phyloP scores from a whole-genome alignment of 2,797 vertebrate genomes.

The Astyanax mexicanus region DNA sequence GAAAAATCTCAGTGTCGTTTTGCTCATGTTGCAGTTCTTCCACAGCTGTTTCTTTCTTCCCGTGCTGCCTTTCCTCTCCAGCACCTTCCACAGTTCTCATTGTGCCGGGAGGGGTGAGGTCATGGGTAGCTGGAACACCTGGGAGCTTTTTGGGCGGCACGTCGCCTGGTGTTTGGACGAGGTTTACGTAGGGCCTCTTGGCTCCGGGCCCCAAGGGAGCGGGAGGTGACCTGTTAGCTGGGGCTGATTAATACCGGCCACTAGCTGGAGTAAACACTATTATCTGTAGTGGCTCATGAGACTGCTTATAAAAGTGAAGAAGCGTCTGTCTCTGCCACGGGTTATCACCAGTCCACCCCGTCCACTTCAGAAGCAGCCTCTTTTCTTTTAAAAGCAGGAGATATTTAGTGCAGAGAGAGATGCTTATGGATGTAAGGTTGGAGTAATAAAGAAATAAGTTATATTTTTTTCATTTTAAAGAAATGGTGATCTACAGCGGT shows the following conservation, averaged over 20 bases:
- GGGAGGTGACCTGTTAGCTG: slow-evolving; percentile 59
- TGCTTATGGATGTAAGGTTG: background rate
- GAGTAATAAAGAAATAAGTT: too few species aligned
- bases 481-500: too few species aligned
- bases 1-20: too few species aligned
- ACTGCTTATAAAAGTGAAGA: slow-evolving; percentile 47
- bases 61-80: slow-evolving; percentile 61
- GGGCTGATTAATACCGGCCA: slow-evolving; percentile 61
- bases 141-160: slow-evolving; percentile 67
- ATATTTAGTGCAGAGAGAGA: background rate
- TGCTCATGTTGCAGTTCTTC: slow-evolving; percentile 56
- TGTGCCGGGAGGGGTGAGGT: slow-evolving; percentile 71
- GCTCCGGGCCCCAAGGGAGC: slow-evolving; percentile 46
- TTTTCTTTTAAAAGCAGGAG: background rate
- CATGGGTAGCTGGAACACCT: slow-evolving; percentile 71
- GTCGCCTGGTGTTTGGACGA: slow-evolving; percentile 68
- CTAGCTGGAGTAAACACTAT: slow-evolving; percentile 45
- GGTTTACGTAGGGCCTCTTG: slow-evolving; percentile 52
- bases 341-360: background rate
- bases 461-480: too few species aligned
- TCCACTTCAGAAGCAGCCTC: background rate
- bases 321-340: slow-evolving; percentile 1
- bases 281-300: slow-evolving; percentile 46
- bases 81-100: slow-evolving; percentile 73
- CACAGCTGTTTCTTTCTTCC: slow-evolving; percentile 41